Evolutionary conservation across 2,113 vertebrate species (phyloP), one percentile per base, ranked within the genome.

Genomic region (Emydura subglobosa): DNA sequence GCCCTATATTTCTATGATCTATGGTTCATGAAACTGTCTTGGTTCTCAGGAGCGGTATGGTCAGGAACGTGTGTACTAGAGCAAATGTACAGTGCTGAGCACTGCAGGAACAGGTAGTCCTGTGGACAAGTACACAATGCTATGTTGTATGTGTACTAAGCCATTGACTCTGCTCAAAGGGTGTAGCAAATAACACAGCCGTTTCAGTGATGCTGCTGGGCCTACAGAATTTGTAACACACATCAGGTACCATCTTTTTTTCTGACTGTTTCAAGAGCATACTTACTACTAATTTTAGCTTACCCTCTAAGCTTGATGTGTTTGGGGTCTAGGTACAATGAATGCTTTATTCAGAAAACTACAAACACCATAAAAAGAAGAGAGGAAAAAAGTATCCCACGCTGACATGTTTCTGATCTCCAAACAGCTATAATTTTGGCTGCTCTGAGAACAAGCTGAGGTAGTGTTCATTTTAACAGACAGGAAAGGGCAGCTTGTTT

Each of bases 401-500:
- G 97, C 98, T 84, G 54, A 96, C 93, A 53, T 16, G 79, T 92
- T 95, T 93, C 97, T 83, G 93, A 22, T 81, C 79, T 65, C 79
- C 24, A 4, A 92, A 95, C 96, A 97, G 97, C 95, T 84, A 86
- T 95, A 96, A 91, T 94, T 96, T 91, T 72, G 94, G 87, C 93
- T 8, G 6, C 78, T 55, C 1, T 0, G 97, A 98, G 97, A 98
- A 98, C 98, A 98, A 98, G 97, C 91, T 61, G 0, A 91, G 82
- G 96, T 74, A 97, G 97, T 98, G 98, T 98, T 98, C 97, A 9
- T 79, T 90, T 34, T 81, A 79, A 54, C 92, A 50, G 96, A 96
- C 97, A 97, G 97, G 97, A 98, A 98, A 42, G 96, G 97, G 97
- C 95, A 31, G 49, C 31, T 93, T 98, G 96, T 98, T 97, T 98